These are phyloP conservation scores for Halcyon leucocephala DNA, from an alignment of 2,797 vertebrate genomes.

Conservation along the genomic window DNA sequence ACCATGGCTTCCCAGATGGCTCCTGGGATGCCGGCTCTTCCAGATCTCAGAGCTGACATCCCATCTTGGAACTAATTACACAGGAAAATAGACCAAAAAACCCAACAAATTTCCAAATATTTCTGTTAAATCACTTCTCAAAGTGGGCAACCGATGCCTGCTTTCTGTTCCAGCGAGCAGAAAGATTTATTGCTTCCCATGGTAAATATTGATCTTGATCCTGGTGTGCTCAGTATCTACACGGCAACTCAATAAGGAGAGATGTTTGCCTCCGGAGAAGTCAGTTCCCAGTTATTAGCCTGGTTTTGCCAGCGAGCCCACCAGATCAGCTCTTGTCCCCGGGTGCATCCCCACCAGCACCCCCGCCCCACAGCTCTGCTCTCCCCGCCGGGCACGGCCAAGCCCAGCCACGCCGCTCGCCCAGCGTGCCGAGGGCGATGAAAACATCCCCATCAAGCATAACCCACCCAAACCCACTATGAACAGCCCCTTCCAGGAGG, in stretches of 20 bases:
- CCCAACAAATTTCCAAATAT: neutral
- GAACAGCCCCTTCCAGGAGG: neutral
- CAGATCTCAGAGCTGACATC: neutral
- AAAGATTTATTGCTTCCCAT: slow-evolving; percentile 53
- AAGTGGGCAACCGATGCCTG: neutral
- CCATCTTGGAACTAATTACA: slow-evolving; percentile 30
- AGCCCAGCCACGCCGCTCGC: no score
- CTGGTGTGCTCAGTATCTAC: neutral
- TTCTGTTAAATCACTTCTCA: slow-evolving; percentile 1
- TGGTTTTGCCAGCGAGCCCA: neutral
- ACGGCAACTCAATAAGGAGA: slow-evolving; percentile 7
- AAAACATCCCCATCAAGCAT: neutral
- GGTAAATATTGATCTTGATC: slow-evolving; percentile 61
- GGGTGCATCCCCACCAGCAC: neutral
- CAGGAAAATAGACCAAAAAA: neutral
- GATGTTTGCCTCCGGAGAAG: slow-evolving; percentile 49
- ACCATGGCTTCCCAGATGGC: slow-evolving; percentile 41
- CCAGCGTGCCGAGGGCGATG: no score
- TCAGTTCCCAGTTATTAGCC: slow-evolving; percentile 55
- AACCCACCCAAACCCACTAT: neutral
- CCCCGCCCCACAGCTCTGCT: neutral
- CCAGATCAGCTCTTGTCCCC: neutral
- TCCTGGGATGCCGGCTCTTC: slow-evolving; percentile 22
- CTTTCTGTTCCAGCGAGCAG: slow-evolving; percentile 12
- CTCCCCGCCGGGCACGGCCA: neutral